Base-by-base conservation (phyloP, 2,113 vertebrate genomes). In the Silurus glanis region DNA sequence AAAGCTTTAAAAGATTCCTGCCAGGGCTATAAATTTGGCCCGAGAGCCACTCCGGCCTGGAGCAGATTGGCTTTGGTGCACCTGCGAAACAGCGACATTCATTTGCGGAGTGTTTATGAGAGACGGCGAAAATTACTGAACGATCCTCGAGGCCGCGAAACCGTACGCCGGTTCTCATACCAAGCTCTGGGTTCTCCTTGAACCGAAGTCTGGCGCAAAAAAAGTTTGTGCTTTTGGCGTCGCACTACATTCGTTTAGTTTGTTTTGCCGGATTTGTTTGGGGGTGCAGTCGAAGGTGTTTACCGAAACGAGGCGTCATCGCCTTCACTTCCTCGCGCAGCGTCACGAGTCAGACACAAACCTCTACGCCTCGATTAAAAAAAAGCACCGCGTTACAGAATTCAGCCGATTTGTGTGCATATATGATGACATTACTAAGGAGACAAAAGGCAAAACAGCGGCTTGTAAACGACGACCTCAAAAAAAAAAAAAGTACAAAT, bases 1-100 rank as follows among this genome's bases (percentile, higher is more conserved):
- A 95, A 95, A 93, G 91, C 91, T 95, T 95, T 97, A 96, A 96
- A 96, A 94, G 94, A 95, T 96, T 95, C 94, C 93, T 96, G 95
- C 94, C 93, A 94, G 92, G 93, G 92, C 88, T 75, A 92, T 95
- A 97, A 96, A 96, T 96, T 95, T 94, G 92, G 91, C 89, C 92
- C 89, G 91, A 87, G 87, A 93, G 92, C 90, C 87, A 83, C 66
- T 90, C 82, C 69, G 74, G 85, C 80, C 76, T 45, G 86, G 88
- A 86, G 56, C 56, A 82, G 88, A 37, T 67, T 10, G 47, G 16
- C n/a, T 82, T 37, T 67, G 81, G 62, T 93, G 93, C 95, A 96
- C 95, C 95, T 95, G 96, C 91, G 90, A 94, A 91, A 87, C 91
- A 92, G 86, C 90, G 88, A 85, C 85, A 88, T 59, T 89, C 89